These are phyloP conservation scores for Daboia siamensis DNA, from an alignment of 2,113 vertebrate genomes.

Conservation along the genomic window DNA sequence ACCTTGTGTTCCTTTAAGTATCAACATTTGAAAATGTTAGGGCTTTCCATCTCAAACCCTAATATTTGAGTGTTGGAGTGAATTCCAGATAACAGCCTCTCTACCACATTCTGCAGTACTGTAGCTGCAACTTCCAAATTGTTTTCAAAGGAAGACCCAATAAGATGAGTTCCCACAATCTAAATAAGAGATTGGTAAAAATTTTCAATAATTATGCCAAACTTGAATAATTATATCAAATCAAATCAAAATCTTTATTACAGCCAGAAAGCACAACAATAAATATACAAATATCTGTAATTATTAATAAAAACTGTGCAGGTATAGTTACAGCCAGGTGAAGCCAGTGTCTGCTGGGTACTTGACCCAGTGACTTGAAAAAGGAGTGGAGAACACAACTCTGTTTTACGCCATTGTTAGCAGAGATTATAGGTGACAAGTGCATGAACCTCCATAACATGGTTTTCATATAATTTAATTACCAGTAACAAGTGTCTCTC, in stretches of 20 bases:
- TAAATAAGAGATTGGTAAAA: not conserved
- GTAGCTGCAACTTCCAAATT: not conserved
- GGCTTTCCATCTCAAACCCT: not conserved
- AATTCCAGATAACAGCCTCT: not conserved
- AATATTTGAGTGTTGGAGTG: not conserved
- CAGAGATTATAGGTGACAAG: not conserved
- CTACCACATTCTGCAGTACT: not conserved
- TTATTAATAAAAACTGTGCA: not conserved
- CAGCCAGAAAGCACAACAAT: not conserved
- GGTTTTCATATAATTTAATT: not conserved
- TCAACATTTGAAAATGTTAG: not conserved
- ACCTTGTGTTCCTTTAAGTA: not conserved
- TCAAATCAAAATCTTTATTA: not conserved
- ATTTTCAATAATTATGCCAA: not conserved
- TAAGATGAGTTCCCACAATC: not conserved
- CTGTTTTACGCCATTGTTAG: not conserved
- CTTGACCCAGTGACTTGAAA: not conserved
- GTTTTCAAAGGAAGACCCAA: not conserved
- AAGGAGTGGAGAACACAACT: not conserved
- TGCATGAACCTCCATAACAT: not conserved
- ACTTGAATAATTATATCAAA: not conserved
- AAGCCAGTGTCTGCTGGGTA: not conserved
- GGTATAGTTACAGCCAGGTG: not conserved
- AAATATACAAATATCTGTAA: not conserved
- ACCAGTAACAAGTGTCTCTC: not conserved